These are phyloP conservation scores for Drosophila pandora DNA, from an alignment of 1,140 invertebrate species.

Conservation along the genomic window DNA sequence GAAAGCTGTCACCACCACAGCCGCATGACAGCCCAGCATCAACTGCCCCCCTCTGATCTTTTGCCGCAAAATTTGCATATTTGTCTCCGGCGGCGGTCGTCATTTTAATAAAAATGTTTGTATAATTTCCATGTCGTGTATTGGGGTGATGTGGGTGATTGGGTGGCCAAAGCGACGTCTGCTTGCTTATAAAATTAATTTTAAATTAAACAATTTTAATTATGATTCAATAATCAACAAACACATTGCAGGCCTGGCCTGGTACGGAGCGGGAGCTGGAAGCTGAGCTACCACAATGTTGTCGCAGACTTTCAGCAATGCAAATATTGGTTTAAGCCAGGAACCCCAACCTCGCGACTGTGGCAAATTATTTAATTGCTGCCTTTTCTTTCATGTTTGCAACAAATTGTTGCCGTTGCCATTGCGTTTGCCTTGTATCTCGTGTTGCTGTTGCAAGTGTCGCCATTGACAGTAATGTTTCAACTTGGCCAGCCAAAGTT, in stretches of 20 bases:
- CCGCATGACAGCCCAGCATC: constrained; percentile 3
- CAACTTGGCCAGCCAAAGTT: constrained; percentile 29
- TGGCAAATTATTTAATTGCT: constrained; percentile 54
- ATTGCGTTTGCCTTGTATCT: neutral
- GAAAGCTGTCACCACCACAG: constrained; percentile 31
- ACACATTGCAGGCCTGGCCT: constrained; percentile 22
- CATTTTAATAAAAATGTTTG: constrained; percentile 66
- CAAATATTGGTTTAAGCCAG: constrained; percentile 50
- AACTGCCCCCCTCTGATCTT: neutral
- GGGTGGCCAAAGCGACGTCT: constrained; percentile 4
- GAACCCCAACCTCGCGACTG: neutral
- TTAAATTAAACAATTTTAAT: constrained; percentile 71
- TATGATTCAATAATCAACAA: constrained; percentile 64
- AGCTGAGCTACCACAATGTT: constrained; percentile 29
- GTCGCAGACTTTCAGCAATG: constrained; percentile 50
- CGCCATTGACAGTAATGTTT: constrained; percentile 25
- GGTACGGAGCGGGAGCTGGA: neutral
- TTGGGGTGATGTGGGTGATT: neutral
- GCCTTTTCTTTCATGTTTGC: constrained; percentile 41
- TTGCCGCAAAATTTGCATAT: constrained; percentile 58
- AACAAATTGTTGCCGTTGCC: constrained; percentile 18
- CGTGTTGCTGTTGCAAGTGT: constrained; percentile 13
- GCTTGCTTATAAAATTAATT: constrained; percentile 66
- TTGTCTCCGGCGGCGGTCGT: constrained; percentile 58
- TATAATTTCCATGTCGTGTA: constrained; percentile 45